Percentiles rank a stretch among this genome's conserved stretches.
Conservation (phyloP, 2,113 vertebrate species). For the Megaptera novaeangliae region DNA sequence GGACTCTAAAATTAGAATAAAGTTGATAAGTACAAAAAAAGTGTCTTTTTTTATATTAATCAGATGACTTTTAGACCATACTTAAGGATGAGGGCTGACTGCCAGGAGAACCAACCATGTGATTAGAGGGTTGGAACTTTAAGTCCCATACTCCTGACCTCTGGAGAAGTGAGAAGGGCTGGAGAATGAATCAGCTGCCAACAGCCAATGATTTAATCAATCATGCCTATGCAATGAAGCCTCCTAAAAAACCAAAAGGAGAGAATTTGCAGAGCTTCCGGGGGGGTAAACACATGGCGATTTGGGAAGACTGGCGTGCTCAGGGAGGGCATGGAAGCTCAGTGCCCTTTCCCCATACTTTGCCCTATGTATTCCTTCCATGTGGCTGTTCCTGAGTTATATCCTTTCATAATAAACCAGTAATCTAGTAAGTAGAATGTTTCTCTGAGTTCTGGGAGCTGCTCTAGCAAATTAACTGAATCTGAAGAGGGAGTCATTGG, state of each 20-base stretch:
- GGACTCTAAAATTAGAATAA: not conserved
- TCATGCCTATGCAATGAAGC: not conserved
- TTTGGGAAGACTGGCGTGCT: not conserved
- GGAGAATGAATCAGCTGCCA: not conserved
- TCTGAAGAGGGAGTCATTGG: not conserved
- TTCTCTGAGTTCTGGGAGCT: not conserved
- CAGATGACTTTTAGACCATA: not conserved
- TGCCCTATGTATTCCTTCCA: not conserved
- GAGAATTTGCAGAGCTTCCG: not conserved
- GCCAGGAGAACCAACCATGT: not conserved
- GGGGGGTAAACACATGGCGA: not conserved
- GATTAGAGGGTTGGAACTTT: not conserved
- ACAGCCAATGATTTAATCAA: not conserved
- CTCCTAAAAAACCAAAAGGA: not conserved
- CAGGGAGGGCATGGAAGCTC: not conserved
- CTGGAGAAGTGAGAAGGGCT: not conserved
- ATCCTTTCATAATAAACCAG: not conserved
- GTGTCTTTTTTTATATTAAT: not conserved
- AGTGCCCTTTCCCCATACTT: not conserved
- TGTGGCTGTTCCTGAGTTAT: not conserved
- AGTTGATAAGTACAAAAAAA: not conserved
- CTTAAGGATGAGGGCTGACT: not conserved
- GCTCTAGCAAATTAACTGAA: not conserved
- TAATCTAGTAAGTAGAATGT: not conserved
- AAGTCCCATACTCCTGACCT: not conserved